phyloP scores from a whole-genome alignment of 2,888 invertebrate species.

The Ischnus inquisitorius region DNA sequence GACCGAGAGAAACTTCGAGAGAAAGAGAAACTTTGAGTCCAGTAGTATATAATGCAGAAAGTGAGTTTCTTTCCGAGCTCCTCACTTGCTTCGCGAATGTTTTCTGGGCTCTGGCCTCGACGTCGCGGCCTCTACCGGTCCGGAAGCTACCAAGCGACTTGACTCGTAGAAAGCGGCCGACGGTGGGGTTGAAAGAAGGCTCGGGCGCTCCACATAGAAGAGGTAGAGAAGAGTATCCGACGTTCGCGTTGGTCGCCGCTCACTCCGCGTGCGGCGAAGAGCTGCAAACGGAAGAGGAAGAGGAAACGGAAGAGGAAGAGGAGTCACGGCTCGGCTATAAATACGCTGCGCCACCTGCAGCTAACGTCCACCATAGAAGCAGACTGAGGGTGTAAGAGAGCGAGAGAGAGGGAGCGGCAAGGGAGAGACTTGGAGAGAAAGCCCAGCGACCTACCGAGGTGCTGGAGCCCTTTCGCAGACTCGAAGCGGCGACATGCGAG shows the following conservation, averaged over 20 bases:
- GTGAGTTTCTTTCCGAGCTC: constrained; percentile 55
- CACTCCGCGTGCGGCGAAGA: constrained; percentile 64
- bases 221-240: constrained; percentile 49
- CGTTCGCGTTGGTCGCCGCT: constrained; percentile 32
- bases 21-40: constrained; percentile 16
- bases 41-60: constrained; percentile 56
- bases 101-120: constrained; percentile 51
- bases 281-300: constrained; percentile 69
- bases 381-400: constrained; percentile 74
- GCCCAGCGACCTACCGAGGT: constrained; percentile 54
- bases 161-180: constrained; percentile 50
- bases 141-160: constrained; percentile 67
- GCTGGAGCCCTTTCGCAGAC: constrained; percentile 51
- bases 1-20: constrained; percentile 1
- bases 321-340: constrained; percentile 83
- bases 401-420: constrained; percentile 35
- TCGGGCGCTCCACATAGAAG: constrained; percentile 39
- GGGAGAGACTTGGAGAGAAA: constrained; percentile 31
- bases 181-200: constrained; percentile 51
- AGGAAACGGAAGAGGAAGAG: constrained; percentile 78
- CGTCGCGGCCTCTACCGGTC: constrained; percentile 37
- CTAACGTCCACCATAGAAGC: constrained; percentile 81
- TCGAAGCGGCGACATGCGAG: constrained; percentile 63
- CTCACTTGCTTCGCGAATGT: constrained; percentile 62
- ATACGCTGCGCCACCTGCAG: constrained; percentile 82